Conservation (phyloP, 2,888 invertebrate species). For the Macrosiphum euphorbiae region DNA sequence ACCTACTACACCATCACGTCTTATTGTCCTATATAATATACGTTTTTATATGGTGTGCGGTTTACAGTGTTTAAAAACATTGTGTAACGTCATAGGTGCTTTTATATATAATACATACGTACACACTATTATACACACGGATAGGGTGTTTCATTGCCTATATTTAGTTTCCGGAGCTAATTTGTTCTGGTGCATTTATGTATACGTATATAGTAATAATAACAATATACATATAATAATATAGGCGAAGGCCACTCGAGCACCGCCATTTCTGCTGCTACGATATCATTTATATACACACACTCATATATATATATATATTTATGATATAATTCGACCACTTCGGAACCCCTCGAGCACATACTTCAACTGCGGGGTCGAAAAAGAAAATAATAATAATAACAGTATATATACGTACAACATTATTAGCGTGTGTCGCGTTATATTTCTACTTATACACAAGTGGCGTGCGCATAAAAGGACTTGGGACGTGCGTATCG, state of each 20-base stretch:
- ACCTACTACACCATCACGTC: neutral
- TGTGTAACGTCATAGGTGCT: neutral
- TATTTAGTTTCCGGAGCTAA: constrained; percentile 34
- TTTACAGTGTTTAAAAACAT: neutral
- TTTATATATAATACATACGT: neutral
- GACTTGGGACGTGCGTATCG: constrained; percentile 17
- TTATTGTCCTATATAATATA: neutral
- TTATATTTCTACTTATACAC: neutral
- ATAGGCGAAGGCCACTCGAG: constrained; percentile 40
- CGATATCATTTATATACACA: constrained; percentile 3
- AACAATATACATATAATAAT: neutral
- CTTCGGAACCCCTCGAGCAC: constrained; percentile 53
- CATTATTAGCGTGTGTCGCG: constrained; percentile 45
- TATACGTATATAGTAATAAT: neutral
- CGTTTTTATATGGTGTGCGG: neutral
- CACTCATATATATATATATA: neutral
- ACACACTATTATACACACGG: neutral
- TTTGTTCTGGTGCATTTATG: constrained; percentile 28
- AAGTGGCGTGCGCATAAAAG: constrained; percentile 28
- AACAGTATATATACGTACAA: constrained; percentile 23
- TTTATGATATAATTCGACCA: constrained; percentile 56
- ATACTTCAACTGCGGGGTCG: constrained; percentile 20
- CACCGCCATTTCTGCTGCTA: constrained; percentile 40
- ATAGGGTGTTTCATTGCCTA: neutral
- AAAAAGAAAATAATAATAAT: constrained; percentile 42